Evolutionary conservation across 2,113 vertebrate species (phyloP), one percentile per base, ranked within the genome.

Genomic region (Syngnathus floridae): DNA sequence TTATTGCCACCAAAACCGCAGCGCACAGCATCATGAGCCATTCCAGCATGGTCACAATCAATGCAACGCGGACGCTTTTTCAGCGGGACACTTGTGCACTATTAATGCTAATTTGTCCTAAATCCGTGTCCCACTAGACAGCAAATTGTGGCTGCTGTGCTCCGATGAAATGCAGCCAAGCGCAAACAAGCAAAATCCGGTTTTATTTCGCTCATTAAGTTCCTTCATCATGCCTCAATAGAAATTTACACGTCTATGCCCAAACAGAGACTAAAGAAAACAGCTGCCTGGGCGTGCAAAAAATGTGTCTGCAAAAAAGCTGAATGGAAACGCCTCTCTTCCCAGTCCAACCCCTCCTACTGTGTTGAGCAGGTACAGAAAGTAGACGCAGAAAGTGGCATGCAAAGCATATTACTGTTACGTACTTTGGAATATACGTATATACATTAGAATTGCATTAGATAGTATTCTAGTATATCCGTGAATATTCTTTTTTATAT

Each of bases 21-120:
- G 90, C 45, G 74, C 79, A 89, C 52, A 86, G 58, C 80, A 73
- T 80, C 62, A 73, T 82, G 3, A 91, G 73, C 87, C 88, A 91
- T 89, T 76, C 88, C 81, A 91, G 83, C 91, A 91, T 91, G 54
- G 14, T 56, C 54, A 36, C 54, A 37, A 52, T 2, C 38, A 70
- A 43, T 26, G 64, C 67, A 51, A 37, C 26, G 10, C 59, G 45
- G 60, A n/a, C n/a, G 46, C 48, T 9, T 60, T 48, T 26, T 54
- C 21, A 54, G 9, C 10, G 21, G 21, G 51, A 52, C 26, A 54
- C 51, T 54, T 54, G 57, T 40, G 5, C 57, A 26, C 40, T 16
- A 43, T 61, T 40, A 4, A 43, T 4, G 1, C 40, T 7, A 14
- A 61, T 16, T 26, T 41, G 21, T 43, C 38, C 21, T 43, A 40